Evolutionary conservation across 2,888 invertebrate genomes (phyloP), one percentile per base, ranked within the genome.

Genomic region (Gortyna flavago): DNA sequence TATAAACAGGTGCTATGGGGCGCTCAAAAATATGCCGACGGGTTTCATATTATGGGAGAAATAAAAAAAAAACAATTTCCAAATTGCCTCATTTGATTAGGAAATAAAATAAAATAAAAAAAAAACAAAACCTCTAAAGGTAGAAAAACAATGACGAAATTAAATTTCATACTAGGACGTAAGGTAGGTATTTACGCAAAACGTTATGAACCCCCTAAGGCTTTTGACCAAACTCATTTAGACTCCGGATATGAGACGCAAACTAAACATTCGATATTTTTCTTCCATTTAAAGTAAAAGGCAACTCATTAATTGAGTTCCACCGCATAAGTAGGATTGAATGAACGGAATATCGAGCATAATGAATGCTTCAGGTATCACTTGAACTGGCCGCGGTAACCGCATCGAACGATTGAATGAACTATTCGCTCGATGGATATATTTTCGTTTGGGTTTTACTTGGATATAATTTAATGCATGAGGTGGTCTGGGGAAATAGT

Each of bases 191-290:
- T n/a, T n/a, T n/a, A 61, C 32, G 38, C 35, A 48, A 44, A 83
- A 83, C 48, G 44, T 80, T 79, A 66, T 81, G 68, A 69, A 84
- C 62, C 73, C 73, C 80, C 74, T 35, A 61, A 84, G 81, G 80
- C 61, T 41, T 84, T 78, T 57, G 80, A 67, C 80, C 72, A 79
- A 72, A 72, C 69, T 80, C 81, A 80, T 81, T 81, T 51, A 85
- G 57, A 65, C 29, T 13, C 21, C 68, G 73, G 73, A 51, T 81
- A 82, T 68, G 70, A 64, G 81, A 81, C 29, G 71, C 9, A 83
- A 85, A 83, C 77, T 83, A 83, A 78, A 84, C 69, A 78, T 83
- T 62, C 48, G 51, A 72, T 84, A 83, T 86, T 79, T 83, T 83
- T 51, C 83, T 84, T 86, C 48, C 72, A 75, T 74, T 72, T 75